Evolutionary conservation across 2,888 invertebrate genomes (phyloP).

Genomic region (Dyspetes luteomarginatus): DNA sequence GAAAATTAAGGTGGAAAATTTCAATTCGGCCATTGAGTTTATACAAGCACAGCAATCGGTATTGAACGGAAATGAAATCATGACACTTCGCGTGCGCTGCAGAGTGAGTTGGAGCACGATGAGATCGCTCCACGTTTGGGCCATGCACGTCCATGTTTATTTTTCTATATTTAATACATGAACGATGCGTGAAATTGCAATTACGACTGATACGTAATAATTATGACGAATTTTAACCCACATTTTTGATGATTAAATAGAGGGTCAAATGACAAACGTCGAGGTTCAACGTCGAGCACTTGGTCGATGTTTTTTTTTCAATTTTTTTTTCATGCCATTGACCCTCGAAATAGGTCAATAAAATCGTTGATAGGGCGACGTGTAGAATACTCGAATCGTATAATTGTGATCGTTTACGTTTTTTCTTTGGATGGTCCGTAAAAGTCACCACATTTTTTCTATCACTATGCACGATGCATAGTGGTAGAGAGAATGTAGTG

Average conservation of each 20-base stretch:
- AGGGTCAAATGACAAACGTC: not conserved
- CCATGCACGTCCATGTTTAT: not conserved
- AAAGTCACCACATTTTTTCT: constrained; percentile 9
- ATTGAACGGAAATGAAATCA: constrained; percentile 32
- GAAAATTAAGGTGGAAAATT: too few relatives aligned
- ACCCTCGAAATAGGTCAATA: constrained; percentile 21
- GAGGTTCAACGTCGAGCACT: not conserved
- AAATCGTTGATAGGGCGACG: constrained; percentile 5
- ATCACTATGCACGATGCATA: too few relatives aligned
- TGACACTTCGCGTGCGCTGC: not conserved
- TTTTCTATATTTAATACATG: not conserved
- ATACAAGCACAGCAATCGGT: not conserved
- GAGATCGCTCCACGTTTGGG: too few relatives aligned
- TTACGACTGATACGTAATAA: constrained; percentile 11
- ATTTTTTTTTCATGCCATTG: not conserved
- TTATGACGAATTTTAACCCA: constrained; percentile 26
- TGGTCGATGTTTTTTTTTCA: not conserved
- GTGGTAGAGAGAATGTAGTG: too few relatives aligned
- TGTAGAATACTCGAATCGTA: not conserved
- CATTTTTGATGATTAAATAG: constrained; percentile 5
- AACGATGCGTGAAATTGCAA: not conserved
- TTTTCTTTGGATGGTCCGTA: not conserved
- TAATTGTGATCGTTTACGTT: constrained; percentile 14
- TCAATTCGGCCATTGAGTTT: too few relatives aligned
- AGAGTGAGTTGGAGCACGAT: constrained; percentile 40